Evolutionary conservation across 1,140 invertebrate genomes (phyloP).

Genomic region (Drosophila dunni): DNA sequence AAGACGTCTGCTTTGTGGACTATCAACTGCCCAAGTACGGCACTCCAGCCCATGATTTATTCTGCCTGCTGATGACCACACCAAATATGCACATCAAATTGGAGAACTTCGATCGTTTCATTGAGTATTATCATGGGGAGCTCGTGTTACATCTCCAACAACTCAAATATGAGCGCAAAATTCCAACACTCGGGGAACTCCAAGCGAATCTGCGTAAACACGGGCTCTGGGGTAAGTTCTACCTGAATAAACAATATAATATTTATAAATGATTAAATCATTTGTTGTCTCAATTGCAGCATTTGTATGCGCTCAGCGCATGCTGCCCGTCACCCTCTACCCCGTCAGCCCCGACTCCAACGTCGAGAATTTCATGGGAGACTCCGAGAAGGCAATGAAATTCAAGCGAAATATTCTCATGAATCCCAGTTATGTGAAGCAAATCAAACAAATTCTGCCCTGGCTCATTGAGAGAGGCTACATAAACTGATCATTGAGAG

Average conservation of each 20-base stretch:
- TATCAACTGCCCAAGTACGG: conserved; percentile 81
- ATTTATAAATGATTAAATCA: neutral
- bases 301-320: conserved; percentile 66
- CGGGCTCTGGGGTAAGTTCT: conserved; percentile 67
- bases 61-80: conserved; percentile 74
- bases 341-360: conserved; percentile 59
- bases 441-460: conserved; percentile 69
- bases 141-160: conserved; percentile 52
- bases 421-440: conserved; percentile 63
- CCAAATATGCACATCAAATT: conserved; percentile 60
- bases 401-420: conserved; percentile 69
- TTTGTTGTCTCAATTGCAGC: conserved; percentile 41
- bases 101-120: conserved; percentile 73
- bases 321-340: conserved; percentile 63
- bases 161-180: conserved; percentile 57
- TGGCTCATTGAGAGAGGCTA: conserved; percentile 67
- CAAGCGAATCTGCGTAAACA: conserved; percentile 58
- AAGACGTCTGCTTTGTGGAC: conserved; percentile 82
- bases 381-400: conserved; percentile 53
- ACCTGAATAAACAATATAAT: neutral
- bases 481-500: conserved; percentile 46
- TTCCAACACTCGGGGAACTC: conserved; percentile 61
- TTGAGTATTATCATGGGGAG: conserved; percentile 74
- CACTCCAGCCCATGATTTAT: conserved; percentile 81
- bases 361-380: conserved; percentile 65